phyloP scores from a whole-genome alignment of 2,888 invertebrate species.

The Atethmia centrago region DNA sequence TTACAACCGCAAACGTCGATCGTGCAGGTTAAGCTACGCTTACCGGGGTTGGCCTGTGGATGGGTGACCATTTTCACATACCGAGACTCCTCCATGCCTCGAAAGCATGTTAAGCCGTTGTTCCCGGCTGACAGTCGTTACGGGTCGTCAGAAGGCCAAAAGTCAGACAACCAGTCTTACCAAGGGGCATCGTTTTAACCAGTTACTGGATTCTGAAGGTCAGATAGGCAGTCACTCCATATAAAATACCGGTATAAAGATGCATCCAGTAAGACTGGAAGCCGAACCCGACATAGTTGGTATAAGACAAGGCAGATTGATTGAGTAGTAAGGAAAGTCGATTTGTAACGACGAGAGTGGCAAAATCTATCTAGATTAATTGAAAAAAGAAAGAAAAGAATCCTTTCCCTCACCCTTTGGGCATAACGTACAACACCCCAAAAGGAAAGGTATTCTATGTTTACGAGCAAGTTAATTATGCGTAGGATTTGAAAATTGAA shows the following conservation, averaged over 20 bases:
- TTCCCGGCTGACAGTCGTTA: too few relatives aligned
- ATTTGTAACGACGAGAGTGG: too few relatives aligned
- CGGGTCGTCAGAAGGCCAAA: too few relatives aligned
- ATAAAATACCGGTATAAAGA: not conserved
- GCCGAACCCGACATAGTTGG: not conserved
- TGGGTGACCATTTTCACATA: too few relatives aligned
- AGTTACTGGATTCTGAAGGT: not conserved
- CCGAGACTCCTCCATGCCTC: too few relatives aligned
- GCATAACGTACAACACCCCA: not conserved
- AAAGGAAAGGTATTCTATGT: slow-evolving; percentile 41
- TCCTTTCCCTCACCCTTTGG: not conserved
- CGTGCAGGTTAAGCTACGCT: too few relatives aligned
- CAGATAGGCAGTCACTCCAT: not conserved
- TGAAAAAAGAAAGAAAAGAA: too few relatives aligned
- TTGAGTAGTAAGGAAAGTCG: too few relatives aligned
- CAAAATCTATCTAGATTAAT: too few relatives aligned
- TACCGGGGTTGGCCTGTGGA: too few relatives aligned
- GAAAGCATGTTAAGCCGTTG: too few relatives aligned
- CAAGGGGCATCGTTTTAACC: not conserved
- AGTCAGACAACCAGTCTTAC: not conserved
- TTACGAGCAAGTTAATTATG: slow-evolving; percentile 53
- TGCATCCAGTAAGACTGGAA: not conserved
- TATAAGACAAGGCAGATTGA: not conserved
- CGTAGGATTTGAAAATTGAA: slow-evolving; percentile 55
- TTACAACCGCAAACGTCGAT: too few relatives aligned